phyloP scores from a whole-genome alignment of 1,140 invertebrate species.

The Drosophila teissieri region DNA sequence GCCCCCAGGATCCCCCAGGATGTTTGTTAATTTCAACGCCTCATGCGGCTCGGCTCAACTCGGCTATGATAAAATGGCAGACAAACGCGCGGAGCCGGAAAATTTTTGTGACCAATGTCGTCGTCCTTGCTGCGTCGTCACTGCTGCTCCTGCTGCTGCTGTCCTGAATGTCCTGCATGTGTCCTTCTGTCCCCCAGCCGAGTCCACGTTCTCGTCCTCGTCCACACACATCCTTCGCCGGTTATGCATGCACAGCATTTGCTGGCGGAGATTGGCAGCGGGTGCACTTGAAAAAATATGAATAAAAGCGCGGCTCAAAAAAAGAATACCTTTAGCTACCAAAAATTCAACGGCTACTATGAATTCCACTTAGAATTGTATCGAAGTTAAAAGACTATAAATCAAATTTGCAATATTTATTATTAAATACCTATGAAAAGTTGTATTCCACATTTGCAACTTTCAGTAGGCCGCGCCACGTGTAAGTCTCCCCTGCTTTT shows the following conservation, averaged over 20 bases:
- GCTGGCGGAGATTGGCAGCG: conserved; percentile 41
- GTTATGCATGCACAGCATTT: conserved; percentile 76
- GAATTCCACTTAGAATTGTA: no score
- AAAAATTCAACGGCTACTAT: no score
- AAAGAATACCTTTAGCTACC: no score
- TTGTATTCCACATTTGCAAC: no score
- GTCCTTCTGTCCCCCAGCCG: conserved; percentile 10
- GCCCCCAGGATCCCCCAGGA: conserved; percentile 49
- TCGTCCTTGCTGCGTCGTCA: conserved; percentile 18
- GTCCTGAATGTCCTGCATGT: conserved; percentile 10
- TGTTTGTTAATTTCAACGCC: conserved; percentile 82
- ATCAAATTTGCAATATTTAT: no score
- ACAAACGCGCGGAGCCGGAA: conserved; percentile 73
- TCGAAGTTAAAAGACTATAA: no score
- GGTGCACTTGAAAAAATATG: neutral
- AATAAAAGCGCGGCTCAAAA: no score
- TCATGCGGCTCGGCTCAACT: conserved; percentile 69
- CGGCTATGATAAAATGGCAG: conserved; percentile 68
- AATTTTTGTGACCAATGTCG: conserved; percentile 74
- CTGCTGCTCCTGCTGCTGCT: neutral
- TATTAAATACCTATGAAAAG: no score
- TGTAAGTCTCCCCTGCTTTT: neutral
- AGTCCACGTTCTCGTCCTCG: conserved; percentile 4
- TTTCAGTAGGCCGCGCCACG: no score
- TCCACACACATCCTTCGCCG: conserved; percentile 48